phyloP scores from a whole-genome alignment of 2,797 vertebrate genomes.

The Arrhamphus sclerolepis region DNA sequence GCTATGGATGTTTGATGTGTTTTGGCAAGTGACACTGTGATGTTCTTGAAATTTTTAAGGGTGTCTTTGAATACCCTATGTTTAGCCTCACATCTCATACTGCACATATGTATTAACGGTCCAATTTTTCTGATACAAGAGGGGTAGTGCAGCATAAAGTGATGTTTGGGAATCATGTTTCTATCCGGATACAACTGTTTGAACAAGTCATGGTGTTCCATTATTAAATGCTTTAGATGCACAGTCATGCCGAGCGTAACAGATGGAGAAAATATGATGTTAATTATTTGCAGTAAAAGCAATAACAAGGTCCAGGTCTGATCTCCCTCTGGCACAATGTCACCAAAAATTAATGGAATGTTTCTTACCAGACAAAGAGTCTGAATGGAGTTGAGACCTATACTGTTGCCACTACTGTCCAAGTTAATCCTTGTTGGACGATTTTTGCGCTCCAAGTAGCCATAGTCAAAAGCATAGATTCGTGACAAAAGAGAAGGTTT shows the following conservation, averaged over 20 bases:
- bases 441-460: slow-evolving; percentile 1
- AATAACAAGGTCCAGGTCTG: neutral
- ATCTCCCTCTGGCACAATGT: neutral
- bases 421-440: neutral
- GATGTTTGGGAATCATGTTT: neutral
- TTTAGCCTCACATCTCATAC: slow-evolving; percentile 3
- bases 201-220: neutral
- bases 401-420: neutral
- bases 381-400: neutral
- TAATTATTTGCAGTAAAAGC: neutral
- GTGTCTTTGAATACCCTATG: slow-evolving; percentile 5
- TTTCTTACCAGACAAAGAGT: slow-evolving; percentile 2
- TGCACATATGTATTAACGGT: too few relatives aligned
- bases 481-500: neutral
- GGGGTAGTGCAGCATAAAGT: neutral
- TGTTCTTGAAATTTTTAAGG: neutral
- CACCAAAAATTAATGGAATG: neutral
- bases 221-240: neutral
- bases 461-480: slow-evolving; percentile 6
- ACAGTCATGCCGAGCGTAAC: neutral
- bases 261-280: neutral
- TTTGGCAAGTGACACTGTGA: slow-evolving; percentile 3
- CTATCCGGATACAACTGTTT: neutral
- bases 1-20: neutral
- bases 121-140: too few relatives aligned